A percentile compares a stretch with the other conserved stretches of the same genome.
These are phyloP conservation scores for Ammodytes marinus DNA, from an alignment of 2,113 vertebrate genomes.

Conservation along the genomic window DNA sequence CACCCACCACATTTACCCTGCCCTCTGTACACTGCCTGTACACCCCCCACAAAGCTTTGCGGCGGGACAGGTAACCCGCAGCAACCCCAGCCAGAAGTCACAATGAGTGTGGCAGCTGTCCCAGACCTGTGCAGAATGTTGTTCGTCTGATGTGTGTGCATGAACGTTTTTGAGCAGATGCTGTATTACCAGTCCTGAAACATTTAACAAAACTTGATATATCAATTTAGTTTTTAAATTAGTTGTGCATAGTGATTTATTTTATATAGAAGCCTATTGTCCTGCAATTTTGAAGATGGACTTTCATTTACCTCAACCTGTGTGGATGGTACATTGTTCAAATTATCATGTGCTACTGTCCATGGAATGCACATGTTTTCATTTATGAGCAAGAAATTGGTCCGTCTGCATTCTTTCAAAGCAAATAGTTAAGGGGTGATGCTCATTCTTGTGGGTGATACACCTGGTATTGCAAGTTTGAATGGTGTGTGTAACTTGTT, in stretches of 20 bases:
- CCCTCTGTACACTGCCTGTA: constrained; percentile 47
- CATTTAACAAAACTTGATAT: not conserved
- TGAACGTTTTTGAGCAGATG: not conserved
- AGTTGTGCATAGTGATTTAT: not conserved
- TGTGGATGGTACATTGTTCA: not conserved
- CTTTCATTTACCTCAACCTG: not conserved
- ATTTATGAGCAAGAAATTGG: not conserved
- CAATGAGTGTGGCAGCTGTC: constrained; percentile 76
- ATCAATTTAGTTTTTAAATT: too few relatives aligned
- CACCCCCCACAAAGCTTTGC: constrained; percentile 63
- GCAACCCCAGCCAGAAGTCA: constrained; percentile 74
- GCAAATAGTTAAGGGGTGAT: not conserved
- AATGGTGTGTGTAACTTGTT: not conserved
- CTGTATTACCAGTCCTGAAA: not conserved
- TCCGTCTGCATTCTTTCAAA: not conserved
- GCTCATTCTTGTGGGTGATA: not conserved
- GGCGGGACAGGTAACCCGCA: constrained; percentile 71
- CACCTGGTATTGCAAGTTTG: not conserved
- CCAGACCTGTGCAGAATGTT: constrained; percentile 40
- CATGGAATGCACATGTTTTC: not conserved
- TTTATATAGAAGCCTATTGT: not conserved
- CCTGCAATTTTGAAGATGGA: too few relatives aligned
- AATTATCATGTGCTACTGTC: not conserved
- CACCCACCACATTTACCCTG: constrained; percentile 8
- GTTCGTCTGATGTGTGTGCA: constrained; percentile 18